Base-by-base conservation (phyloP, 2,888 invertebrate species). In the Erannis defoliaria region DNA sequence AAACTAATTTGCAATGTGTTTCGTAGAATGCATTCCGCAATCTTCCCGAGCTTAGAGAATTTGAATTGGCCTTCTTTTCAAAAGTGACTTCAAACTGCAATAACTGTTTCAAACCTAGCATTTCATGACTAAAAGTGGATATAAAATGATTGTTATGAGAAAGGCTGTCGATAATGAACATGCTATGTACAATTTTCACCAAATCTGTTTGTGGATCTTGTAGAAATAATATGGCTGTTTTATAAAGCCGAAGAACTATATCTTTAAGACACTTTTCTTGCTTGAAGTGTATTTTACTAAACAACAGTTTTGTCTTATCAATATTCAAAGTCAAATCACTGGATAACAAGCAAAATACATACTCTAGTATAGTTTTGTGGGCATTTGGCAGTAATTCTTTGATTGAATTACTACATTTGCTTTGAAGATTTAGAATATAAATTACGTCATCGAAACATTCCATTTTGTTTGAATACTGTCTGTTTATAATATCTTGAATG, bases 21-120 rank as follows among this genome's bases (percentile, higher is more conserved):
- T 90, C 89, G 74, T 85, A 86, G 62, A 87, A 85, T 12, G 77
- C 56, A 73, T 88, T 91, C 59, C 81, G 83, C 21, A 81, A 68
- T 75, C 82, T 85, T 14, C 92, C 89, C 69, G 74, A 74, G 69
- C 83, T 85, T 70, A 84, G 81, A 42, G 66, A 70, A 40, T 70
- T 78, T 54, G 63, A 67, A 58, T 77, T 74, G 63, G 80, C 51
- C 42, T 77, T 62, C n/a, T 71, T 72, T 14, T 53, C 56, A 49
- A 66, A 62, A 51, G 19, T 33, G 29, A 66, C 72, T 8, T 82
- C 59, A 14, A 84, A 60, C 19, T 73, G 40, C 48, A 88, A 35
- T 40, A 84, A 71, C 16, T 58, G 70, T 57, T 76, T 73, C 12
- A 86, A 57, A 62, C 69, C 66, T 5, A 86, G 60, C 72, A 85